A percentile compares a stretch with the other conserved stretches of the same genome.
Conservation (phyloP, 2,113 vertebrate species). For the Piliocolobus tephrosceles region DNA sequence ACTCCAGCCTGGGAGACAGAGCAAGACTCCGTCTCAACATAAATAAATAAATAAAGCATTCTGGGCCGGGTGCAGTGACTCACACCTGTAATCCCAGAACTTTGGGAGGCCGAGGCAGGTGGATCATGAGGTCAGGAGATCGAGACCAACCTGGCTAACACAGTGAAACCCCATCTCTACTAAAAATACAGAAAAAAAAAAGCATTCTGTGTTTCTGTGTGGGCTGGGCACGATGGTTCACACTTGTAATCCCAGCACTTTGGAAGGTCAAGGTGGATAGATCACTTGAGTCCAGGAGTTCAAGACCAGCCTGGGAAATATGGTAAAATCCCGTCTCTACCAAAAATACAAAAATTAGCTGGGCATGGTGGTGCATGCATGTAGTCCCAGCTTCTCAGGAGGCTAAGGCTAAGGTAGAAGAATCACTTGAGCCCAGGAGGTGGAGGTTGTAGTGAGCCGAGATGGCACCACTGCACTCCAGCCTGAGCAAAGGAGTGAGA, state of each 20-base stretch:
- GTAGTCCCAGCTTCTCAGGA: background rate
- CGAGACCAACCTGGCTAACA: no score
- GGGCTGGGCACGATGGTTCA: background rate
- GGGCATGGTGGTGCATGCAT: background rate
- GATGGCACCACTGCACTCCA: background rate
- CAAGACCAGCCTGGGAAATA: background rate
- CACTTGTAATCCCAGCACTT: background rate
- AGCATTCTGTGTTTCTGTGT: no score
- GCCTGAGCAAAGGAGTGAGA: background rate
- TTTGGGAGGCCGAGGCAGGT: no score
- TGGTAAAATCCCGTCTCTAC: background rate
- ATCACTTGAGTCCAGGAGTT: background rate
- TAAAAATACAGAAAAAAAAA: no score
- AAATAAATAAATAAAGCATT: background rate
- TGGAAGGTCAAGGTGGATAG: no score
- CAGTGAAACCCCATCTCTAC: no score
- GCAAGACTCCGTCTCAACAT: no score
- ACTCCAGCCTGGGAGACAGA: no score
- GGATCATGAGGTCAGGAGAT: no score
- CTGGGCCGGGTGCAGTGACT: fast-evolving
- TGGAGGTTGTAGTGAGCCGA: background rate
- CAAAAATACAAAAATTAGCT: background rate
- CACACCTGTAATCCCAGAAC: no score
- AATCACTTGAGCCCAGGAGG: background rate
- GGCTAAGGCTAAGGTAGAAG: background rate